Evolutionary conservation across 2,888 invertebrate species (phyloP), one percentile per base, ranked within the genome.

Genomic region (Ornithoptera alexandrae): DNA sequence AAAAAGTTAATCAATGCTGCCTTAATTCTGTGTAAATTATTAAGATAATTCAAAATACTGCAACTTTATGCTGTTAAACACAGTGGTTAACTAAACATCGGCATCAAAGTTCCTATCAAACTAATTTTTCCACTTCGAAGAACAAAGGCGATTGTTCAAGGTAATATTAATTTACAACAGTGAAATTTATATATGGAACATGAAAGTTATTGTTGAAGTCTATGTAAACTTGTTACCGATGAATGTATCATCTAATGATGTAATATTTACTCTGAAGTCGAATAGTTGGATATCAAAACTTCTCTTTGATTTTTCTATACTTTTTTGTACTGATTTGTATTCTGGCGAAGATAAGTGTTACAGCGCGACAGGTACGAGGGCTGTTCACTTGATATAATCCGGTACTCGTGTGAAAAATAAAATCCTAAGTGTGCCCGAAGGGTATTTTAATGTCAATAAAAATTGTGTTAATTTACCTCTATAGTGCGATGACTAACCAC

Each of bases 141-240:
- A 60, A 30, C 59, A 60, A 60, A 30, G 30, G 59, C 24, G 59
- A 30, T 17, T 24, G 59, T 36, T 60, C 30, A 60, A 60, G 36
- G 30, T 60, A 60, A 60, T 18, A 6, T 36, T 59, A 7, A 4
- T 17, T 5, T 30, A 60, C 30, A 30, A 60, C 58, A 17, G 22
- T 53, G n/a, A 53, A 7, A n/a, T n/a, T n/a, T n/a, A n/a, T n/a
- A n/a, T 53, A n/a, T 53, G 53, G 5, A 53, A 53, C n/a, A 53
- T n/a, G 6, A 53, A 53, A 53, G 53, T 53, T 53, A 53, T n/a
- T 53, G 7, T 53, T 53, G 4, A 53, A n/a, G n/a, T n/a, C n/a
- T 53, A n/a, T 18, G 53, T n/a, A 53, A 53, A 53, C 6, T 53
- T 50, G 15, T 53, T 53, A 0, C 18, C 18, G 18, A 53, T 15